These are phyloP conservation scores for Myotis brandtii DNA, from an alignment of 2,113 vertebrate genomes.

Conservation along the genomic window DNA sequence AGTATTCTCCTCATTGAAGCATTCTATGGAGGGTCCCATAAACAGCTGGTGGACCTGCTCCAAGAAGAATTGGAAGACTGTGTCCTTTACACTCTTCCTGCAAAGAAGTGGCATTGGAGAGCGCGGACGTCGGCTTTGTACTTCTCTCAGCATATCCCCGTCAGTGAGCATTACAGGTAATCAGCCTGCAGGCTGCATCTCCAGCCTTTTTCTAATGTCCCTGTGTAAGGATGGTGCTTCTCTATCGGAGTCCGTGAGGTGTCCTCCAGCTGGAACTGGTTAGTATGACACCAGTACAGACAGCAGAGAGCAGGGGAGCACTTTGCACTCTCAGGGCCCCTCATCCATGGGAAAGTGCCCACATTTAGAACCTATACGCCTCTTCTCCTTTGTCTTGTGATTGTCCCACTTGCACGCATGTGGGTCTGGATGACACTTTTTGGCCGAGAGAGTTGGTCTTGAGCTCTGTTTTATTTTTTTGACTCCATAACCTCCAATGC, in stretches of 20 bases:
- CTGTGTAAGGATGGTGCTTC: not conserved
- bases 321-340: not conserved
- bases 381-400: conserved; percentile 50
- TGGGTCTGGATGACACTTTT: not conserved
- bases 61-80: conserved; percentile 87
- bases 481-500: not conserved
- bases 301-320: not conserved
- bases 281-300: not conserved
- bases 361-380: not conserved
- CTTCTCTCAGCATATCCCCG: conserved; percentile 93
- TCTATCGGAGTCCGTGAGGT: not conserved
- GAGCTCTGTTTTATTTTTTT: not conserved
- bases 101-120: conserved; percentile 99
- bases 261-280: not conserved
- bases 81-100: conserved; percentile 90
- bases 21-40: conserved; percentile 98
- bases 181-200: not conserved
- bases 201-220: not conserved
- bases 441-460: not conserved
- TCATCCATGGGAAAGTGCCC: not conserved
- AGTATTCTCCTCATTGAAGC: conserved; percentile 93
- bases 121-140: conserved; percentile 93
- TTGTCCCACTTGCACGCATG: not conserved
- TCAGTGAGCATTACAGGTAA: conserved; percentile 91
- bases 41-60: conserved; percentile 94